Evolutionary conservation across 2,797 vertebrate genomes (phyloP).

Genomic region (Sebastes itinus): DNA sequence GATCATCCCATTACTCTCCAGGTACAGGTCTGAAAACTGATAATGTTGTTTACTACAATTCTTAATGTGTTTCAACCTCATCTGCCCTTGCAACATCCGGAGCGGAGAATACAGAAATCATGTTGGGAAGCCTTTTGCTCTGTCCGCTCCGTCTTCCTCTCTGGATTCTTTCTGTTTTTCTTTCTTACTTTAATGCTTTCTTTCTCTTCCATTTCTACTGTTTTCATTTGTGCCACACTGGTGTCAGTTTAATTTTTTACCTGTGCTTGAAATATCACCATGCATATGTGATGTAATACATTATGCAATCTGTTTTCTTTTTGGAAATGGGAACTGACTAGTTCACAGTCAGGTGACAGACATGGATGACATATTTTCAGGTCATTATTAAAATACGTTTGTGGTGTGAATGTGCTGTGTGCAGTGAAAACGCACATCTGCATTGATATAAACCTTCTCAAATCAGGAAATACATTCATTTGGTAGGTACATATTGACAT

Average conservation of each 20-base stretch:
- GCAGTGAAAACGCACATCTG: not conserved
- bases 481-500: not conserved
- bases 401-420: not conserved
- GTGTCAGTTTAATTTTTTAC: not conserved
- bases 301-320: not conserved
- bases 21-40: constrained; percentile 26
- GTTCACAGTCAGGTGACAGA: not conserved
- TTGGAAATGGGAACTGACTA: not conserved
- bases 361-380: not conserved
- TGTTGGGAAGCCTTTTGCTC: not conserved
- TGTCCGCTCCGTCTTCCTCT: not conserved
- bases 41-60: constrained; percentile 27
- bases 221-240: not conserved
- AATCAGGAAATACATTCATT: not conserved
- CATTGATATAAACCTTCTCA: not conserved
- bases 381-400: not conserved
- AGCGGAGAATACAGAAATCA: constrained; percentile 8
- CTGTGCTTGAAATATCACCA: constrained; percentile 3
- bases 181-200: not conserved
- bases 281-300: not conserved
- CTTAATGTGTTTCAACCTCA: constrained; percentile 13
- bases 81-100: not conserved
- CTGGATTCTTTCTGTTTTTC: not conserved
- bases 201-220: not conserved
- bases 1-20: constrained; percentile 14